phyloP scores from a whole-genome alignment of 2,888 invertebrate species.

The Mythimna loreyi region DNA sequence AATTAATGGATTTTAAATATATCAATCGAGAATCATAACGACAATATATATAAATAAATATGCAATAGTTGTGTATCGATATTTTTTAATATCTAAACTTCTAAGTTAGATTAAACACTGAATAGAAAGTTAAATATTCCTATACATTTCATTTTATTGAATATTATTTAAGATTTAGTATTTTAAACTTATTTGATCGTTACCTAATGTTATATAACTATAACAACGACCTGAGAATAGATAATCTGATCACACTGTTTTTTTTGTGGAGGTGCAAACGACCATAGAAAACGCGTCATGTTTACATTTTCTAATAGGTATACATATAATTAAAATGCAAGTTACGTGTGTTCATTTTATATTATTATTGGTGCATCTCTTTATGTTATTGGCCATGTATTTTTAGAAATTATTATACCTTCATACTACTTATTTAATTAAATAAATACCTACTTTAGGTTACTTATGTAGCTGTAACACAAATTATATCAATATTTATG shows the following conservation, averaged over 20 bases:
- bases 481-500: conserved; percentile 33
- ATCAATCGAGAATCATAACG: conserved; percentile 13
- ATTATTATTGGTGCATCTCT: conserved; percentile 27
- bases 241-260: neutral
- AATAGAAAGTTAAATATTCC: conserved; percentile 9
- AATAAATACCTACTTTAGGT: conserved; percentile 10
- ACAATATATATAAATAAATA: no score
- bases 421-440: conserved; percentile 18
- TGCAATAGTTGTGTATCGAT: conserved; percentile 23
- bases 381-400: conserved; percentile 52
- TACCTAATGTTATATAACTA: conserved; percentile 4
- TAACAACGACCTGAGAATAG: no score
- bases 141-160: conserved; percentile 28
- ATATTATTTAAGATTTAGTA: conserved; percentile 35
- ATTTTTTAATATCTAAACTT: conserved; percentile 13
- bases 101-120: conserved; percentile 21
- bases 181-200: conserved; percentile 28
- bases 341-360: conserved; percentile 19
- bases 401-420: conserved; percentile 40
- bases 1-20: conserved; percentile 32
- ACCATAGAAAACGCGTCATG: neutral
- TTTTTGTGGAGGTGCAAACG: neutral
- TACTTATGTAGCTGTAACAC: conserved; percentile 6
- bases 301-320: neutral
- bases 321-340: conserved; percentile 16